A percentile compares a stretch with the other conserved stretches of the same genome.
These are phyloP conservation scores for Gymnoscopelus microlampas DNA, from an alignment of 2,797 vertebrate genomes.

Conservation along the genomic window DNA sequence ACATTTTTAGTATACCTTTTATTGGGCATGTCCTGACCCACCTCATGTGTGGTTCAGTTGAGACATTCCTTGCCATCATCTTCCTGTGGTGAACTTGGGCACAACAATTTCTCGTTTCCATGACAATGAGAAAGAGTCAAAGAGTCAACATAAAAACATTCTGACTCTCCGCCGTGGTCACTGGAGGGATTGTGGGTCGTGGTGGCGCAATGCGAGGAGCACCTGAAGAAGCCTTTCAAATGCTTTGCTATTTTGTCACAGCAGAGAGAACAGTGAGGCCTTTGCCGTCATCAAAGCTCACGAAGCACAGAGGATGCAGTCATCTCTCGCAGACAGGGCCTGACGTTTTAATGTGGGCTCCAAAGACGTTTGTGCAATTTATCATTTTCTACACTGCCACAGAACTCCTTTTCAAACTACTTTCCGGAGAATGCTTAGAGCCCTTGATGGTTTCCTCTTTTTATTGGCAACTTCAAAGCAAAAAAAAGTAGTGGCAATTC, in stretches of 20 bases:
- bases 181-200: constrained; percentile 6
- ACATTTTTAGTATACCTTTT: constrained; percentile 57
- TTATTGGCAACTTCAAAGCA: constrained; percentile 41
- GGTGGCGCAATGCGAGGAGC: not conserved
- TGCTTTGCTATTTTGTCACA: constrained; percentile 49
- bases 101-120: constrained; percentile 31
- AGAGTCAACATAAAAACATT: constrained; percentile 26
- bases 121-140: constrained; percentile 26
- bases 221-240: constrained; percentile 44
- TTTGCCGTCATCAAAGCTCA: constrained; percentile 67
- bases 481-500: constrained; percentile 33
- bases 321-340: constrained; percentile 51
- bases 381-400: constrained; percentile 62
- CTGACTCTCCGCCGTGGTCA: not conserved
- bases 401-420: constrained; percentile 50
- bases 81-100: constrained; percentile 36
- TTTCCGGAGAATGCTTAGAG: constrained; percentile 46
- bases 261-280: constrained; percentile 57
- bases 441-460: constrained; percentile 26
- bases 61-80: constrained; percentile 55
- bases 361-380: constrained; percentile 69
- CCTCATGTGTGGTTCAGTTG: constrained; percentile 46
- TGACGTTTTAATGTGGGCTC: constrained; percentile 72
- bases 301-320: constrained; percentile 52
- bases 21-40: constrained; percentile 40